Conservation (phyloP, 2,113 vertebrate genomes). For the Saiga tatarica region DNA sequence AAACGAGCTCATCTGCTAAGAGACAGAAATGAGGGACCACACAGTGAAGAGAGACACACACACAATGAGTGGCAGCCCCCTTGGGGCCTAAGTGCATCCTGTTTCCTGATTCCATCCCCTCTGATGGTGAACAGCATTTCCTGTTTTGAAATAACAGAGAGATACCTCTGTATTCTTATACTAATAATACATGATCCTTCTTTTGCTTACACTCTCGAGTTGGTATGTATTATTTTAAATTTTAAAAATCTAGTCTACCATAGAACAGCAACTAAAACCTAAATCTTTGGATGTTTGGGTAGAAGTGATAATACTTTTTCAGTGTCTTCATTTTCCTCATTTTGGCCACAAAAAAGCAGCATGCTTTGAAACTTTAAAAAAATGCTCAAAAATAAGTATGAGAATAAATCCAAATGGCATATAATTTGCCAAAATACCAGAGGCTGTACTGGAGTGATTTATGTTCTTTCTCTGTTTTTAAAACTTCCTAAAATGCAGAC, state of each 20-base stretch:
- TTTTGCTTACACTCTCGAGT: neutral
- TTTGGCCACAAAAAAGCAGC: neutral
- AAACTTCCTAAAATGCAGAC: neutral
- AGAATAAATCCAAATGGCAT: neutral
- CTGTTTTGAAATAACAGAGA: neutral
- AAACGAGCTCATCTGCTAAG: neutral
- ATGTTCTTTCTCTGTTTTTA: neutral
- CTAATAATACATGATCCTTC: neutral
- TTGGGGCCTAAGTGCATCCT: neutral
- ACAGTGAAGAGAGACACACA: too few relatives aligned
- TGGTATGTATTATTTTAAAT: neutral
- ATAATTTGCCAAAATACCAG: neutral
- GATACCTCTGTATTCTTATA: neutral
- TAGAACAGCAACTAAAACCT: neutral
- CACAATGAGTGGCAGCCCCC: accelerated
- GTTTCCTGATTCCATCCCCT: neutral
- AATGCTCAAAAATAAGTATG: neutral
- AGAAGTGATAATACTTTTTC: neutral
- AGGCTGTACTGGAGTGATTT: neutral
- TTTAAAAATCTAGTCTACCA: neutral
- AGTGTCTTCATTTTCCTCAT: neutral
- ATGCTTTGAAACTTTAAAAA: neutral
- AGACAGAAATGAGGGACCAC: neutral
- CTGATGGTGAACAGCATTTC: neutral
- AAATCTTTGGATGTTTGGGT: neutral